Percentiles rank a stretch among this genome's conserved stretches.
phyloP scores from a whole-genome alignment of 1,140 invertebrate genomes.

The Mactra quadrangularis region DNA sequence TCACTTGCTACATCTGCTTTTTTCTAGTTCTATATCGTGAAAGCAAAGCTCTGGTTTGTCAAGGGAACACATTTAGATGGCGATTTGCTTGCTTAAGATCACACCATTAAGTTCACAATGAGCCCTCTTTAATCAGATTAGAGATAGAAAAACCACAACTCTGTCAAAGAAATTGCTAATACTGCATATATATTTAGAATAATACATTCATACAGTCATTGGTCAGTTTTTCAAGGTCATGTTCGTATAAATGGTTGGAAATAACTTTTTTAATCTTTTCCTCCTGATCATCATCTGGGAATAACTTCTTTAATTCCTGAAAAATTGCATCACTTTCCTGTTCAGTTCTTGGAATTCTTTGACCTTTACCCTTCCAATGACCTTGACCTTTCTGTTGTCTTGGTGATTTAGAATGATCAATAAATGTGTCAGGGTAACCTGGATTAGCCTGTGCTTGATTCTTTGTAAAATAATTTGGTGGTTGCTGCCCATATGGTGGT shows the following conservation, averaged over 20 bases:
- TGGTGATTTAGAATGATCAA: neutral
- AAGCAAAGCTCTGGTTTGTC: no score
- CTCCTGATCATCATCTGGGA: conserved; percentile 51
- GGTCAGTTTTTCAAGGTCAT: conserved; percentile 41
- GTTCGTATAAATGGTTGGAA: conserved; percentile 31
- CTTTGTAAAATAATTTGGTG: neutral
- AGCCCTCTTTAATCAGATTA: no score
- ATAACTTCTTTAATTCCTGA: conserved; percentile 43
- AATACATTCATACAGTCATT: conserved; percentile 49
- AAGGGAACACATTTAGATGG: no score
- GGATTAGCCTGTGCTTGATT: conserved; percentile 3
- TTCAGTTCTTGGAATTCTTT: conserved; percentile 11
- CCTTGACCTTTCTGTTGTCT: neutral
- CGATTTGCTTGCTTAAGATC: no score
- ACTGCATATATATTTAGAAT: no score
- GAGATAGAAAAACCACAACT: no score
- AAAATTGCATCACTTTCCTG: conserved; percentile 34
- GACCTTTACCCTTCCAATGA: conserved; percentile 32
- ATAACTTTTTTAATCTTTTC: conserved; percentile 30
- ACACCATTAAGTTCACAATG: no score
- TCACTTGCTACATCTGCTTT: no score
- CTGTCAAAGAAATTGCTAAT: no score
- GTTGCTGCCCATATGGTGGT: neutral
- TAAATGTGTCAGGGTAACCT: neutral
- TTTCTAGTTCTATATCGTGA: no score